Conservation (phyloP, 2,797 vertebrate genomes). For the Amblyraja radiata region DNA sequence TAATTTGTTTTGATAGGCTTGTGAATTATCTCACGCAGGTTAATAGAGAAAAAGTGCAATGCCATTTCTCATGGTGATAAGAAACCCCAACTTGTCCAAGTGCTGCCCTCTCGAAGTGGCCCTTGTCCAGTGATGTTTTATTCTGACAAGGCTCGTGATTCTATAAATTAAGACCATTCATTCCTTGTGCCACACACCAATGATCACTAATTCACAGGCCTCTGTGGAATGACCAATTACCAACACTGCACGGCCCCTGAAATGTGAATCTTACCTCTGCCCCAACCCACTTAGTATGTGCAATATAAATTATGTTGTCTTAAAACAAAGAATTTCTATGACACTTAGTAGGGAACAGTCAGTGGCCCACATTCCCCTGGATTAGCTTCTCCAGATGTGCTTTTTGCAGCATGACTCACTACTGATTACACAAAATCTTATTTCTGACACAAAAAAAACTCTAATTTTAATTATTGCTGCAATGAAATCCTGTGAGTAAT, state of each 20-base stretch:
- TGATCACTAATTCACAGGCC: slow-evolving; percentile 49
- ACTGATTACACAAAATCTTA: slow-evolving; percentile 37
- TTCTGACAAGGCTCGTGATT: slow-evolving; percentile 56
- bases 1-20: neutral
- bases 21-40: slow-evolving; percentile 45
- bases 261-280: slow-evolving; percentile 45
- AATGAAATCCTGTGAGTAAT: neutral
- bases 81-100: slow-evolving; percentile 51
- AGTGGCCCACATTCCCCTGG: slow-evolving; percentile 36
- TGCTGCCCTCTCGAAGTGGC: slow-evolving; percentile 44
- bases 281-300: slow-evolving; percentile 45
- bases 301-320: slow-evolving; percentile 42
- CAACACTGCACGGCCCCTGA: slow-evolving; percentile 51
- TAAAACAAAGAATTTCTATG: slow-evolving; percentile 43
- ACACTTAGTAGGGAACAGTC: slow-evolving; percentile 7
- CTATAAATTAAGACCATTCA: slow-evolving; percentile 54
- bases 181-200: slow-evolving; percentile 52
- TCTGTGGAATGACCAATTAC: slow-evolving; percentile 57
- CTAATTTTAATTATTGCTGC: slow-evolving; percentile 10
- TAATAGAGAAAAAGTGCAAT: slow-evolving; percentile 48
- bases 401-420: slow-evolving; percentile 44
- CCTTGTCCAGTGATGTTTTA: slow-evolving; percentile 50
- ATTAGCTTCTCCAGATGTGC: slow-evolving; percentile 40
- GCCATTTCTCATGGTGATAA: slow-evolving; percentile 51
- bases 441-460: neutral